Evolutionary conservation across 1,140 invertebrate genomes (phyloP), one percentile per base, ranked within the genome.

Genomic region (Trypoxylus dichotomus): DNA sequence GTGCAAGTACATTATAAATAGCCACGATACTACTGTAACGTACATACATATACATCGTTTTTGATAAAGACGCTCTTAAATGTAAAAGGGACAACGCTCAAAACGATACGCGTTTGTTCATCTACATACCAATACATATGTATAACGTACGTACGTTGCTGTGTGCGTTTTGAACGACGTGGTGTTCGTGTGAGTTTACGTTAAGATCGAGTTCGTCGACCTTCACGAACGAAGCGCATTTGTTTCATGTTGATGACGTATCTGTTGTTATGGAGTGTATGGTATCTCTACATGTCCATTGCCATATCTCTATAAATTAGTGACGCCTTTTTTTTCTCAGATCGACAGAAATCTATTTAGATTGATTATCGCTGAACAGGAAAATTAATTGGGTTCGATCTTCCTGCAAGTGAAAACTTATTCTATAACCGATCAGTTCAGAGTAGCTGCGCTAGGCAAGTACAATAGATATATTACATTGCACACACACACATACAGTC

Each of bases 1-100:
- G 47, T 54, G 47, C 47, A 54, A 54, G 47, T 54, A 54, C 47
- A 54, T 54, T 54, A 54, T 54, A 54, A 54, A 54, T 54, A 54
- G 47, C 47, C 47, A 54, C 47, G 13, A 54, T 54, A 54, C 47
- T 19, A 54, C 47, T 54, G 19, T 54, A 54, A 54, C 47, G 47
- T n/a, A 37, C 47, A 15, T 54, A 37, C 47, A 15, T 54, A 37
- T 37, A 54, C 15, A 19, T 54, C 19, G 47, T 54, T 54, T 54
- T 19, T 54, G 47, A 54, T 54, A 54, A 54, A 54, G 47, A 54
- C 47, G 47, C 47, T n/a, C 7, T 54, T 54, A 54, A 54, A 54
- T 54, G 47, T 54, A 54, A 54, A 54, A 54, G 47, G 47, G 47
- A 54, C 47, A 54, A 19, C 47, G 47, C 47, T 54, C 47, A 54